Evolutionary conservation across 2,888 invertebrate species (phyloP), one percentile per base, ranked within the genome.

Genomic region (Chydorus sphaericus): DNA sequence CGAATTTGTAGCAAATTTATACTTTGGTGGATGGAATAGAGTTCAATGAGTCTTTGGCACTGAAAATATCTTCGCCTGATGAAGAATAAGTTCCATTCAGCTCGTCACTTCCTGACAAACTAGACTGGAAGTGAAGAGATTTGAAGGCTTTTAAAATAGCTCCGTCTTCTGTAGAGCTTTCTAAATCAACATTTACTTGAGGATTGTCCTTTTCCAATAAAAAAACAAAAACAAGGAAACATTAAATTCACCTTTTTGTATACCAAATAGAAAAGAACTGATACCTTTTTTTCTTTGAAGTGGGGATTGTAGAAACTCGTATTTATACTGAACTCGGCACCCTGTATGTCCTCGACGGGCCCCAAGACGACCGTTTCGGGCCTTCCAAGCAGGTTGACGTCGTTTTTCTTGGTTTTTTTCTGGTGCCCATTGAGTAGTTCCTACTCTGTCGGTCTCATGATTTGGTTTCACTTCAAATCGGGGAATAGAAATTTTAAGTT

Each of bases 31-130:
- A 53, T 2, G 33, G 48, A 7, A 55, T 48, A 33, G 55, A 55
- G 26, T 55, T 49, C n/a, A 55, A 36, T 8, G 55, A 55, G 26
- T 55, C 55, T 23, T 55, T 55, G 6, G 55, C 48, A 33, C 55
- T 49, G 14, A 55, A 26, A 48, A 49, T 48, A 20, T 55, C 55
- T 33, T 55, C 55, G 30, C 16, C n/a, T 14, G 55, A 55, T 5
- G 48, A 36, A 16, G 48, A 20, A n/a, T 44, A 44, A 20, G 31
- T 52, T 23, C 23, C 23, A 18, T 52, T 37, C 37, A 52, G 14
- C 16, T 39, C 39, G n/a, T 36, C 36, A 37, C 52, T 52, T 8
- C 33, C 36, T 4, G 52, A 31, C 23, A 52, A 16, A n/a, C 23
- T 33, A 1, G 52, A 52, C 20, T 33, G 31, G 33, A 37, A 52